A percentile compares a stretch with the other conserved stretches of the same genome.
Evolutionary conservation across 2,888 invertebrate genomes (phyloP).

Genomic region (Lamproptera curius): DNA sequence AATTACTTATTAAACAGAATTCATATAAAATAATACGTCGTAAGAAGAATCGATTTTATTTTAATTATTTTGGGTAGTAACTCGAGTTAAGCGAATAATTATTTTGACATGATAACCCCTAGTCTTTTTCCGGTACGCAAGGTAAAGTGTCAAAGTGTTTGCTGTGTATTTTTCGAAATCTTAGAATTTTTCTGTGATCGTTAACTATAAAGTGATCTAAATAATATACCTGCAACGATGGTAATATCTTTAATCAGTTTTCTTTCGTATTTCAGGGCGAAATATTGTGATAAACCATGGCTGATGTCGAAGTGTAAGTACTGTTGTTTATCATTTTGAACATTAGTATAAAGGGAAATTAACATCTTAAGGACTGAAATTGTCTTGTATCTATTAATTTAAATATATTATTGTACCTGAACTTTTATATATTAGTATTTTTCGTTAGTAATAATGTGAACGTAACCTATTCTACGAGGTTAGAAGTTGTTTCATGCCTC

Average conservation of each 20-base stretch:
- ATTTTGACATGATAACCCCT: constrained; percentile 26
- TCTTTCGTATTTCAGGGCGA: constrained; percentile 69
- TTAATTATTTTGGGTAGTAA: too few relatives aligned
- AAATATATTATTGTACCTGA: too few relatives aligned
- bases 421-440: neutral
- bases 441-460: constrained; percentile 46
- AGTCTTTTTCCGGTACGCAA: constrained; percentile 73
- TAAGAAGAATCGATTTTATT: too few relatives aligned
- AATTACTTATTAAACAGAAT: too few relatives aligned
- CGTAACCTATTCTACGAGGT: constrained; percentile 69
- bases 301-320: constrained; percentile 91
- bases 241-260: constrained; percentile 42
- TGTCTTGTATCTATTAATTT: too few relatives aligned
- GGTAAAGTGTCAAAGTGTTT: constrained; percentile 72
- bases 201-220: constrained; percentile 31
- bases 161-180: constrained; percentile 54
- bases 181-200: constrained; percentile 52
- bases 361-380: neutral
- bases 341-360: neutral
- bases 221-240: constrained; percentile 34
- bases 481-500: too few relatives aligned
- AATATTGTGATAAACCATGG: constrained; percentile 79
- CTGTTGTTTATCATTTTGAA: constrained; percentile 31
- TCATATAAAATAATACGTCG: too few relatives aligned
- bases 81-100: constrained; percentile 22